Evolutionary conservation across 2,888 invertebrate genomes (phyloP), one percentile per base, ranked within the genome.

Genomic region (Strigamia maritima): DNA sequence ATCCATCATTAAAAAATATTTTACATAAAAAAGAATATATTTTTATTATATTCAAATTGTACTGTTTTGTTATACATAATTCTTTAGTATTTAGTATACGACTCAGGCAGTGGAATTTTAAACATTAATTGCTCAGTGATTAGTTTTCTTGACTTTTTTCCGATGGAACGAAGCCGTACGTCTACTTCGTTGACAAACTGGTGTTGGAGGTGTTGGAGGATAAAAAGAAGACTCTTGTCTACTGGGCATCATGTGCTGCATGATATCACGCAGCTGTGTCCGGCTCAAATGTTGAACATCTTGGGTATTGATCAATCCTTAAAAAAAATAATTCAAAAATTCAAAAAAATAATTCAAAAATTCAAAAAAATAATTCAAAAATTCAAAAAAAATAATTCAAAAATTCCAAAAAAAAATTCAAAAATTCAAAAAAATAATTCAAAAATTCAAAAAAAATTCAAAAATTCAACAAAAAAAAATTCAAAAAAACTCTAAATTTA

Each of bases 231-330:
- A 60, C 60, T 60, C 3, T 60, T 60, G 22, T 60, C 22, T 24
- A n/a, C 22, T 60, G 8, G 60, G 60, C 60, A 60, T 60, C 60
- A 60, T 60, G 19, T 60, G 60, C 24, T 60, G 60, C 60, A 60
- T 24, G 16, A 60, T 10, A 16, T 60, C 60, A 4, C 22, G 60
- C 60, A 60, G 44, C 44, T 44, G 44, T 16, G 44, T 44, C 44
- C 16, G 44, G 44, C 44, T 44, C 44, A 44, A 16, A 44, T 44
- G 44, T 12, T 44, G 44, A 10, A 44, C 44, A 16, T 44, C 44
- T 44, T 44, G 44, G 44, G 44, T 44, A 16, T 44, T 44, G 44
- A 44, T 44, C 16, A 44, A 44, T 2, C 44, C 44, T 44, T 44
- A 7, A 10, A 12, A 44, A 44, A 44, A 44, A 44, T 38, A 38